These are phyloP conservation scores for Nysson spinosus DNA, from an alignment of 2,888 invertebrate genomes.

Conservation along the genomic window DNA sequence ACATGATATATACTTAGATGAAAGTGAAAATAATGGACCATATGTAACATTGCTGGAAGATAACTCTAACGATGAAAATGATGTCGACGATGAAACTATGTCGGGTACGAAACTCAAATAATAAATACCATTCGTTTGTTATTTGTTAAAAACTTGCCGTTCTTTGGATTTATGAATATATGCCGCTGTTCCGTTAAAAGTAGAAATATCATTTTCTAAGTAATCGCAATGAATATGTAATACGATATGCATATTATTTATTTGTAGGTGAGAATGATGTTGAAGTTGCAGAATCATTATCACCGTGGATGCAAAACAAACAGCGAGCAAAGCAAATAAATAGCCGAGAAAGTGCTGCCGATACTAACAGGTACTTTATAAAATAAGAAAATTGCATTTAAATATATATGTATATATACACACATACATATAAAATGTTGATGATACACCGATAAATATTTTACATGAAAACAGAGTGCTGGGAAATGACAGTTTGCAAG, in stretches of 20 bases:
- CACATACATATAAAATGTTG: no score
- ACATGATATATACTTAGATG: constrained; percentile 82
- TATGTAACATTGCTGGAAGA: constrained; percentile 81
- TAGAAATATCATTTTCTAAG: no score
- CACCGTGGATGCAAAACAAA: constrained; percentile 69
- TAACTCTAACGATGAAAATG: constrained; percentile 89
- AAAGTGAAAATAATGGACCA: constrained; percentile 78
- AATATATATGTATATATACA: no score
- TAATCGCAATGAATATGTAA: no score
- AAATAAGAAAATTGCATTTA: neutral
- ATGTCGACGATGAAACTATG: constrained; percentile 92
- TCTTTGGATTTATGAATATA: no score
- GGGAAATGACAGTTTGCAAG: constrained; percentile 74
- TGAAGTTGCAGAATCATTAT: constrained; percentile 80
- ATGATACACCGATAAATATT: neutral
- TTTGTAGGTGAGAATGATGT: constrained; percentile 83
- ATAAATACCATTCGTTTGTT: no score
- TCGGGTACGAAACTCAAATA: constrained; percentile 80
- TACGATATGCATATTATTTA: no score
- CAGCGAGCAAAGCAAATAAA: constrained; percentile 58
- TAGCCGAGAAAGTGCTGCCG: constrained; percentile 28
- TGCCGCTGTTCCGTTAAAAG: no score
- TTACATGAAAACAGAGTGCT: constrained; percentile 44
- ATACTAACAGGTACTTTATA: constrained; percentile 36
- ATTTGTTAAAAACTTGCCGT: no score